A percentile compares a stretch with the other conserved stretches of the same genome.
Evolutionary conservation across 64 coral and sea anemone genomes (phyloP).

Genomic region (Catalaphyllia jardinei): DNA sequence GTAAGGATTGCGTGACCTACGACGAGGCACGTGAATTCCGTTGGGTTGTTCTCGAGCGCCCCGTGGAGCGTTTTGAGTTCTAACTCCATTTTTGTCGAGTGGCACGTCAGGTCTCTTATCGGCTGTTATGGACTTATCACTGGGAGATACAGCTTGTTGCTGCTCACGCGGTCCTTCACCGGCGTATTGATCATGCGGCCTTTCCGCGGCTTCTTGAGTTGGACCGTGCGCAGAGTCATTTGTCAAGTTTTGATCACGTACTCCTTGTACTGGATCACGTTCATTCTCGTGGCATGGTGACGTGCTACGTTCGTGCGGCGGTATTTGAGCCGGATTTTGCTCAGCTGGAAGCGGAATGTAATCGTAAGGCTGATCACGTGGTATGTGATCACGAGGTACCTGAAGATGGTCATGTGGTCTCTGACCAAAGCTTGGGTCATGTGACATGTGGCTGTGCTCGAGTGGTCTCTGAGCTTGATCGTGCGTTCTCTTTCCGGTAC

Average conservation of each 20-base stretch:
- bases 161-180: slow-evolving; percentile 35
- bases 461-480: background rate
- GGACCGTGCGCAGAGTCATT: background rate
- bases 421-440: slow-evolving; percentile 3
- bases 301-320: background rate
- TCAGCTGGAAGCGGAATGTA: slow-evolving; percentile 4
- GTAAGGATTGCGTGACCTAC: slow-evolving; percentile 33
- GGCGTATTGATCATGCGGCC: slow-evolving; percentile 28
- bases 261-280: background rate
- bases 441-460: slow-evolving; percentile 1
- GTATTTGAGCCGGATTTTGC: background rate
- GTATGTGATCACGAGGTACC: slow-evolving; percentile 22
- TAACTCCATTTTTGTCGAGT: slow-evolving; percentile 23
- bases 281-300: background rate
- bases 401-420: background rate
- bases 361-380: slow-evolving; percentile 15
- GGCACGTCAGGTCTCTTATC: slow-evolving; percentile 4
- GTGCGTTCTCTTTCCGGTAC: background rate
- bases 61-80: background rate
- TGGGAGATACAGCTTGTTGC: slow-evolving; percentile 3
- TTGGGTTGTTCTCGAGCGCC: slow-evolving; percentile 17
- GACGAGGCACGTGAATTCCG: slow-evolving; percentile 20
- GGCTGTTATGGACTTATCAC: background rate
- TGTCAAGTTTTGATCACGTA: slow-evolving; percentile 11
- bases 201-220: background rate